Evolutionary conservation across 1,140 invertebrate genomes (phyloP).

Genomic region (Bombus pyrosoma): DNA sequence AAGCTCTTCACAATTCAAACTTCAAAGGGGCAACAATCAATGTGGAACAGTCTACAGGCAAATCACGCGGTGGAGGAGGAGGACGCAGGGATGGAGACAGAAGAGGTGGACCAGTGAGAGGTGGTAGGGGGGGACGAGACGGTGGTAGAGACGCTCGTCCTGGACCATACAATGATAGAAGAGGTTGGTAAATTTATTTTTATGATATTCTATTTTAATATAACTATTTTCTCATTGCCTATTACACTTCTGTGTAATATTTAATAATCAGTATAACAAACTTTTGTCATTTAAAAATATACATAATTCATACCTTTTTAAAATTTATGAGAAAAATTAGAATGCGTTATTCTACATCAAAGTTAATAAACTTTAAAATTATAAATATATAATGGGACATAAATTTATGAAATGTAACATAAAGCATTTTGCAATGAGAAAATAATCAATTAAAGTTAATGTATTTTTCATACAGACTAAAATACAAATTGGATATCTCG

Average conservation of each 20-base stretch:
- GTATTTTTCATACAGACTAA: conserved; percentile 51
- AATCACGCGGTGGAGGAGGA: conserved; percentile 76
- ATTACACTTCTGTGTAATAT: neutral
- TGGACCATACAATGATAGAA: conserved; percentile 82
- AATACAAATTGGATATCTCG: conserved; percentile 61
- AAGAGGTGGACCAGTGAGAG: conserved; percentile 78
- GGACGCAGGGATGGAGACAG: conserved; percentile 77
- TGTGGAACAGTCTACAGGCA: conserved; percentile 81
- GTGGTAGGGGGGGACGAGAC: conserved; percentile 80
- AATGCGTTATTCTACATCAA: neutral
- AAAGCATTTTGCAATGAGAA: conserved; percentile 52
- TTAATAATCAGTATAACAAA: neutral
- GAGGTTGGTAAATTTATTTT: conserved; percentile 70
- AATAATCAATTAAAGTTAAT: conserved; percentile 51
- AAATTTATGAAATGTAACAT: neutral
- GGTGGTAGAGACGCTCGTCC: conserved; percentile 81
- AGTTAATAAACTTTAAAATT: neutral
- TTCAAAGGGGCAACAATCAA: conserved; percentile 82
- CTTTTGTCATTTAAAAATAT: neutral
- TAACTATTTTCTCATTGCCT: conserved; percentile 60
- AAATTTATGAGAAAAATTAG: neutral
- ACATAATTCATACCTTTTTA: neutral
- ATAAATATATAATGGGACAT: neutral
- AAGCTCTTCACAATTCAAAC: conserved; percentile 79
- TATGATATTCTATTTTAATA: conserved; percentile 21